phyloP scores from a whole-genome alignment of 2,888 invertebrate species.

The Arrhopalites spinosus region DNA sequence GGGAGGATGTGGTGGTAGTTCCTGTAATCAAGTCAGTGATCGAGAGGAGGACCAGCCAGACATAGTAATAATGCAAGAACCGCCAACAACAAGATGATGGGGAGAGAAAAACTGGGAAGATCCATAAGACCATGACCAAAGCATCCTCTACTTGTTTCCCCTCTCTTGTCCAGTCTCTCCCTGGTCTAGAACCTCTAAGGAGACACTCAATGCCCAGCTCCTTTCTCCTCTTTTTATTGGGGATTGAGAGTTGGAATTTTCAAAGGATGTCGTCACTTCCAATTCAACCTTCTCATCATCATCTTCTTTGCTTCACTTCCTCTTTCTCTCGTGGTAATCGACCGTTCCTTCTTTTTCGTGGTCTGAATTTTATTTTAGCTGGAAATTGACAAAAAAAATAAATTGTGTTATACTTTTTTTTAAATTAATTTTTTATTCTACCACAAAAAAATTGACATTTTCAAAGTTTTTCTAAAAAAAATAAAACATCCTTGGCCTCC shows the following conservation, averaged over 20 bases:
- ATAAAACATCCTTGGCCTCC: too few relatives aligned
- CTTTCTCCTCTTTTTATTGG: not conserved
- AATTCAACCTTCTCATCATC: too few relatives aligned
- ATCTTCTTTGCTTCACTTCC: too few relatives aligned
- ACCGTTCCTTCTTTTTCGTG: too few relatives aligned
- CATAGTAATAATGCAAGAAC: constrained; percentile 43
- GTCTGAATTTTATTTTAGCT: too few relatives aligned
- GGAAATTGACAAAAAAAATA: too few relatives aligned
- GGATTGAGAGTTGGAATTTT: too few relatives aligned
- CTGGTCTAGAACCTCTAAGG: not conserved
- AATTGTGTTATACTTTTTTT: too few relatives aligned
- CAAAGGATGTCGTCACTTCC: too few relatives aligned
- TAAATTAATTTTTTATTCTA: too few relatives aligned
- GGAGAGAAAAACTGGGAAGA: constrained; percentile 51
- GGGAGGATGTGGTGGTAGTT: constrained; percentile 31
- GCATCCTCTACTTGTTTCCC: constrained; percentile 50
- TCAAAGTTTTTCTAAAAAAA: too few relatives aligned
- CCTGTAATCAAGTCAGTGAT: constrained; percentile 44
- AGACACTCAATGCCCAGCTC: not conserved
- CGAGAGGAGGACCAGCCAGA: constrained; percentile 43
- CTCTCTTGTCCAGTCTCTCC: not conserved
- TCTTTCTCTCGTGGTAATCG: not conserved
- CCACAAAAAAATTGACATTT: too few relatives aligned
- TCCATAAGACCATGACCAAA: constrained; percentile 55
- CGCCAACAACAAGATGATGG: constrained; percentile 29